These are phyloP conservation scores for Choristoneura rosaceana DNA, from an alignment of 2,888 invertebrate species.

Conservation along the genomic window DNA sequence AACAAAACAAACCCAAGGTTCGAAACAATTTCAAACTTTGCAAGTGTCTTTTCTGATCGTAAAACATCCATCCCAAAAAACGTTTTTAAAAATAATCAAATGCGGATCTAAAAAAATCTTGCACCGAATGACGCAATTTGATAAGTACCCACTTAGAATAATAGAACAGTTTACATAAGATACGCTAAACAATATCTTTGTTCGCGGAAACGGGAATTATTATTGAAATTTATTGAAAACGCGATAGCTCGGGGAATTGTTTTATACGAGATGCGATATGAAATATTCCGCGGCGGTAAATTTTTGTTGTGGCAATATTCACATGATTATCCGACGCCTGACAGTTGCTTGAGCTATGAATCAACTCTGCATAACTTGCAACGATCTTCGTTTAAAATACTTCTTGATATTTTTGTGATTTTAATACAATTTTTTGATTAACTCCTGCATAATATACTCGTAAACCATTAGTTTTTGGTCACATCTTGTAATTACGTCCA, in stretches of 20 bases:
- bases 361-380: not conserved
- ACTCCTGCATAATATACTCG: no score
- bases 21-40: no score
- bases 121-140: conserved; percentile 21
- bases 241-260: conserved; percentile 28
- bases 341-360: not conserved
- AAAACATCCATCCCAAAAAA: no score
- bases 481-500: no score
- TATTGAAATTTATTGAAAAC: conserved; percentile 30
- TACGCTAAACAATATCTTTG: conserved; percentile 37
- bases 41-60: no score
- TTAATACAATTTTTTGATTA: no score
- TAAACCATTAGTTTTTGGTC: no score
- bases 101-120: not conserved
- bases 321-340: not conserved
- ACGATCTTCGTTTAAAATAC: not conserved
- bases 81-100: not conserved
- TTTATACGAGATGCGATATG: conserved; percentile 20
- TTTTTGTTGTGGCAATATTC: conserved; percentile 6
- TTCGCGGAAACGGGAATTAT: conserved; percentile 34
- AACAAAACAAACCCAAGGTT: no score
- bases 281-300: conserved; percentile 18
- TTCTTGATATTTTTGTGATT: not conserved
- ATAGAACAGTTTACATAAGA: conserved; percentile 29
- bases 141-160: not conserved